Base-by-base conservation (phyloP, 2,888 invertebrate genomes). In the Xestia rhomboidea region DNA sequence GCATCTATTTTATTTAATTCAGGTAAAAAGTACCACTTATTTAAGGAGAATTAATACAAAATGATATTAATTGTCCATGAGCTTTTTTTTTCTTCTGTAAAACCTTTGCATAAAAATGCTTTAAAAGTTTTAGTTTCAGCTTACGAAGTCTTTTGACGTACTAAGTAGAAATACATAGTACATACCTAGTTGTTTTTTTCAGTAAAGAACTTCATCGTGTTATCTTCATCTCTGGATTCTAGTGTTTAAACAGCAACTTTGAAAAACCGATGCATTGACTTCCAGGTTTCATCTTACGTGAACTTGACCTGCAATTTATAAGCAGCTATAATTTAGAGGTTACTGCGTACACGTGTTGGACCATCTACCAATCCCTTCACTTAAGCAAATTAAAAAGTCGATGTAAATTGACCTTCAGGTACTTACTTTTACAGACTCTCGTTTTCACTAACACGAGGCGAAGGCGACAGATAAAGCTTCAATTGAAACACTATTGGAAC, bases 1-100 rank as follows among this genome's bases (percentile, higher is more conserved):
- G 62, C 60, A 51, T 51, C 27, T 18, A 77, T 68, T 77, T 68
- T 49, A 41, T 77, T 49, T 62, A 5, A n/a, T 67, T 67, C 15
- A 41, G 30, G 11, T 77, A 34, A 24, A 27, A 77, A 62, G 6
- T 7, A 27, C 60, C 1, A 44, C 41, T 62, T 44, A 11, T 68
- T 77, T 51, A 15, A 11, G 78, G 18, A 63, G 34, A 68, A 24
- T 54, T 1, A 27, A 38, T 68, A 34, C 6, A 13, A 62, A 77
- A 77, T 77, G 6, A 13, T 24, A 21, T 46, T 21, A 21, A 60
- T 18, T 27, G 7, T 41, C 41, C 41, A 41, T 41, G 11, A 1
- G 41, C 41, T 41, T 41, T 41, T 41, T 34, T 11, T 41, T 41
- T 41, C 41, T 41, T 41, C 41, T 41, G 41, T 41, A 11, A 41